These are phyloP conservation scores for Ascidia mentula DNA, from an alignment of 23 tunicate species.

Conservation along the genomic window DNA sequence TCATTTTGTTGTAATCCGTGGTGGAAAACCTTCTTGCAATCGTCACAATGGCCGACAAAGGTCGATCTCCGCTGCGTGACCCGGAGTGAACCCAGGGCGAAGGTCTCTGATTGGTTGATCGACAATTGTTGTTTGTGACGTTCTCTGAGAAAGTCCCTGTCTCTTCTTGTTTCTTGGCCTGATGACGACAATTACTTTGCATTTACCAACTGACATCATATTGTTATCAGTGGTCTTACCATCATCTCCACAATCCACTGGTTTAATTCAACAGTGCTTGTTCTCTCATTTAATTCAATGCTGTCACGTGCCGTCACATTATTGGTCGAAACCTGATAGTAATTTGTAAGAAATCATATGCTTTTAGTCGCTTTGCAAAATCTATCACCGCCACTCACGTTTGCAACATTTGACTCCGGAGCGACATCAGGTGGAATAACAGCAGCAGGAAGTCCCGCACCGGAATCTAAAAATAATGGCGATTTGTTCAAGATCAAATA, in stretches of 20 bases:
- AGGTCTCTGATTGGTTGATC: neutral
- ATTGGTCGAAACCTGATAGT: neutral
- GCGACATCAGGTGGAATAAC: neutral
- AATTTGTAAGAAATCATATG: no score
- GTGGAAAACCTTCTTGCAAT: neutral
- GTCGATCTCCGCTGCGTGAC: neutral
- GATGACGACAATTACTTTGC: neutral
- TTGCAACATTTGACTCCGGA: neutral
- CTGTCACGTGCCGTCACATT: neutral
- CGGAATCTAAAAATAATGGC: neutral
- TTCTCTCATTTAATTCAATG: neutral
- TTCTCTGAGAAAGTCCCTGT: neutral
- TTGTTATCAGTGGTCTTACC: neutral
- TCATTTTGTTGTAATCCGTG: neutral
- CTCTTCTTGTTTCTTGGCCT: neutral
- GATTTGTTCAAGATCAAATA: neutral
- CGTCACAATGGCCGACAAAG: neutral
- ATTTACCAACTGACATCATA: neutral
- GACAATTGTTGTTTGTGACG: neutral
- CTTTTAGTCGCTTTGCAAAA: neutral
- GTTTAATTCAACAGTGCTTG: neutral
- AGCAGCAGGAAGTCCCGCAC: neutral
- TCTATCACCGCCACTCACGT: neutral
- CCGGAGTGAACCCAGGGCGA: conserved; percentile 4
- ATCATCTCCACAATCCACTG: neutral